Base-by-base conservation (phyloP, 2,113 vertebrate genomes). In the Manacus vitellinus region DNA sequence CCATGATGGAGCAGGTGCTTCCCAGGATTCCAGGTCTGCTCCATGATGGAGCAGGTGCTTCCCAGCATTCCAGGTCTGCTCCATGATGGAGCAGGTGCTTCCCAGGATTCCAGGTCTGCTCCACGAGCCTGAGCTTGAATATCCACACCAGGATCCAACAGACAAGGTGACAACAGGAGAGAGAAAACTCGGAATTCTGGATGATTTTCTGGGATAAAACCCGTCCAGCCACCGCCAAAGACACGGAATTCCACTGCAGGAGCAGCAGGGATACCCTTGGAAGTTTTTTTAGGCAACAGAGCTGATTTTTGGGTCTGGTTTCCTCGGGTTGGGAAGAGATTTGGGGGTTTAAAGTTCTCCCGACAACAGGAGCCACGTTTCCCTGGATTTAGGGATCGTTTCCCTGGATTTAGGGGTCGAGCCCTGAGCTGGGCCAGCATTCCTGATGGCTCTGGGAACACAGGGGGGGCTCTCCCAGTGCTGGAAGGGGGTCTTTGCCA, bases 81-180 rank as follows among this genome's bases (percentile, higher is more conserved):
- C 37, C 37, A 39, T 39, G 37, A 39, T 39, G 37, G 37, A 95
- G 87, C 92, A 96, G 93, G 94, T 95, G 91, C 89, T 37, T 10
- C 75, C 24, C 2, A 10, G 1, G 49, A 52, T 93, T 82, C 76
- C 85, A 84, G 88, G 82, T 55, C 86, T 59, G 67, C 13, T 33
- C 6, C 0, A 73, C 49, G 18, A 96, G 66, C 39, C 65, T 10
- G 3, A 51, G 89, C 70, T 74, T 85, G 68, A 66, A 73, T n/a
- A 77, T 79, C 28, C 59, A 59, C 51, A 59, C 51, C 2, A 4
- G 35, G 12, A 11, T 70, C 79, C 73, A 80, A 72, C 55, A 12
- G 71, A 78, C 63, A 68, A 59, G 66, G 54, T 79, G 89, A 93
- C 79, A 85, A 93, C 39, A 55, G 52, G 19, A 93, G 33, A 44